phyloP scores from a whole-genome alignment of 2,888 invertebrate species.

The Hyposoter didymator region DNA sequence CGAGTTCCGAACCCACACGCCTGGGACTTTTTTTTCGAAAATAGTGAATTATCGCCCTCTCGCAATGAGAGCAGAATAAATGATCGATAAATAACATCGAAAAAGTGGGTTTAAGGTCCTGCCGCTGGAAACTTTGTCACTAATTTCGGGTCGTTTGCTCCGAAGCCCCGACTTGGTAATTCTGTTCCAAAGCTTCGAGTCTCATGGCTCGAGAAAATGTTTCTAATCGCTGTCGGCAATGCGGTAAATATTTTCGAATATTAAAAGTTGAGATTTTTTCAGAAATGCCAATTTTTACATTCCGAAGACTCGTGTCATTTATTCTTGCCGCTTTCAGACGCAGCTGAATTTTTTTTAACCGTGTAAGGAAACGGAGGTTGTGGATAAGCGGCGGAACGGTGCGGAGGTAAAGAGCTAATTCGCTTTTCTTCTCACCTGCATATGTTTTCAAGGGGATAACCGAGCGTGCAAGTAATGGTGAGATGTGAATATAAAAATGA shows the following conservation, averaged over 20 bases:
- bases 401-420: background rate
- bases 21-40: background rate
- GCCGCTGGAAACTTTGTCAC: background rate
- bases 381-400: background rate
- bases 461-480: constrained; percentile 13
- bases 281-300: background rate
- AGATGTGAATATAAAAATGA: constrained; percentile 9
- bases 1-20: background rate
- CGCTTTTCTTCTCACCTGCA: background rate
- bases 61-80: background rate
- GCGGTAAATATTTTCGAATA: background rate
- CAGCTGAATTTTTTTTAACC: background rate
- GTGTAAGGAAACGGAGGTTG: background rate
- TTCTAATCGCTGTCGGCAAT: background rate
- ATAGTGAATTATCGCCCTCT: background rate
- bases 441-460: background rate
- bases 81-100: background rate
- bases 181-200: background rate
- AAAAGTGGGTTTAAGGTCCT: background rate
- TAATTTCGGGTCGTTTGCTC: background rate
- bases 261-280: background rate
- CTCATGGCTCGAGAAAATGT: background rate
- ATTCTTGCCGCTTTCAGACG: background rate
- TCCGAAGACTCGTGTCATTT: background rate
- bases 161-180: background rate